Base-by-base conservation (phyloP, 2,888 invertebrate species). In the Cylindroiulus punctatus region DNA sequence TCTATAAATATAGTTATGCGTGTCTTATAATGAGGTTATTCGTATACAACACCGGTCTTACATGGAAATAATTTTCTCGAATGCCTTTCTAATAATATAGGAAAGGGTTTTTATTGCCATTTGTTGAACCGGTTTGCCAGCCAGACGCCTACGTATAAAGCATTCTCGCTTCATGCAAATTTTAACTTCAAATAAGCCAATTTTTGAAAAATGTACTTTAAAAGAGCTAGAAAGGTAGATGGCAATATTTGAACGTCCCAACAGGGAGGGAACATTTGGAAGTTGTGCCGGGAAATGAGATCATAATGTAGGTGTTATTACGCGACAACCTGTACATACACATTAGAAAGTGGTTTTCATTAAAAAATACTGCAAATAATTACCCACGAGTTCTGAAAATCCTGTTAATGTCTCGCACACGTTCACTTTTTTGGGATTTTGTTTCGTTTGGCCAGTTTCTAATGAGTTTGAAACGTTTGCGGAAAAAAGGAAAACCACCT, bases 11-110 rank as follows among this genome's bases (percentile, higher is more conserved):
- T 65, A 65, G 65, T 65, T 65, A 65, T 65, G 65, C 65, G 26
- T 26, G 19, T 65, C n/a, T 65, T 65, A 65, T 65, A 65, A 65
- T 65, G 65, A 65, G 65, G 65, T 65, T 65, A 65, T 65, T 65
- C 65, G 65, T 65, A 65, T 65, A 4, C 65, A 65, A 26, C 65
- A 10, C 26, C 19, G 65, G 26, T 65, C 65, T n/a, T 65, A 3
- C 26, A 65, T 65, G 26, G 26, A 26, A 65, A 65, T 65, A 26
- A 3, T 65, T 65, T 65, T 65, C 26, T 65, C 65, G 65, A 19
- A 65, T 26, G 22, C 65, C 19, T 65, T 65, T 26, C 65, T 65
- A 65, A 65, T 65, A 22, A 65, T 65, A 26, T 65, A 65, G 65
- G 65, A 65, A 65, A 65, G 65, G 8, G 65, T 22, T 65, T 65